Evolutionary conservation across 2,113 vertebrate genomes (phyloP), one percentile per base, ranked within the genome.

Genomic region (Platysteira castanea): DNA sequence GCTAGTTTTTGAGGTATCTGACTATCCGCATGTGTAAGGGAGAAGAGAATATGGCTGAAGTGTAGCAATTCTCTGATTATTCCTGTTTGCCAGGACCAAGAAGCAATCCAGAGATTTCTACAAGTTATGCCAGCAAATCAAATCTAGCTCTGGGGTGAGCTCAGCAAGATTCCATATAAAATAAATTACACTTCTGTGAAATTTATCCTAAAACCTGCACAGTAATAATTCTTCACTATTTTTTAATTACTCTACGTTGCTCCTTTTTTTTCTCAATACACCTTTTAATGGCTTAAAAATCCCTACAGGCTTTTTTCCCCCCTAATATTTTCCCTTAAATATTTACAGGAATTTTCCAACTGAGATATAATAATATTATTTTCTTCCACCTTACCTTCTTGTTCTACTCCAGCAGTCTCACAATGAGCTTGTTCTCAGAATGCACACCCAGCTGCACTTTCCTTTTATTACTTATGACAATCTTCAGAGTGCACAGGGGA

Each of bases 401-500:
- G 54, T 92, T 93, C 64, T 94, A 80, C 56, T 90, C 71, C 56
- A 92, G 52, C 68, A 93, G 79, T 77, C 47, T 96, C 44, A 67
- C 59, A 88, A 68, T 77, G 63, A 85, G 71, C 33, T 35, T 56
- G 24, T 54, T 93, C 90, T 90, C 52, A 71, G 44, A 93, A 93
- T 0, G 2, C 56, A 86, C 54, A 88, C n/a, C 50, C 47, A 94
- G 84, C 70, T 91, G 59, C 35, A 37, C 75, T 96, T 92, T 91
- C 47, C 20, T 94, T 91, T 96, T 92, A 88, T 95, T 93, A 68
- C 79, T 95, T 90, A 64, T 78, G 79, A 75, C 68, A 95, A 54
- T 75, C 47, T 88, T 90, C 61, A 94, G 56, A 86, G 49, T 41
- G 28, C 63, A 86, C 37, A 75, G 64, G 20, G 74, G 63, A 26